phyloP scores from a whole-genome alignment of 2,113 vertebrate species.

The Stictonetta naevosa region DNA sequence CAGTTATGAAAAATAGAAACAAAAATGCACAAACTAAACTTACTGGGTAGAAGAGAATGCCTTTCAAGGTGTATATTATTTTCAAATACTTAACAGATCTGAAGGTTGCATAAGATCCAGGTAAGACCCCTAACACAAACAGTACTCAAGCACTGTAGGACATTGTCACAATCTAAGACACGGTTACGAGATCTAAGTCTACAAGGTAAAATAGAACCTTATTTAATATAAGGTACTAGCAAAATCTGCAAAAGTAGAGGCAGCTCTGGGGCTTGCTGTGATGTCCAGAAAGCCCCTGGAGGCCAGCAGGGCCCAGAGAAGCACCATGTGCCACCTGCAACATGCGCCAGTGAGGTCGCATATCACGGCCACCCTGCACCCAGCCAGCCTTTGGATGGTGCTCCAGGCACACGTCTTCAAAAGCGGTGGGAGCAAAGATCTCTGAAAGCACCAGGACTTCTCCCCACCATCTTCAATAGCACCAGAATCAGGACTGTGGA shows the following conservation, averaged over 20 bases:
- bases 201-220: neutral
- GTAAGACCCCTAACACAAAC: neutral
- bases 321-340: too few species aligned
- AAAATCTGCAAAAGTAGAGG: neutral
- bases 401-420: too few species aligned
- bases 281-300: neutral
- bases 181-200: neutral
- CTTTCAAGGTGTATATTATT: neutral
- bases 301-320: too few species aligned
- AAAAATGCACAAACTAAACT: neutral
- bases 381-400: too few species aligned
- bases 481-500: too few species aligned
- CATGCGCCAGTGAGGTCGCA: too few species aligned
- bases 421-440: too few species aligned
- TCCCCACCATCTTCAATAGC: too few species aligned
- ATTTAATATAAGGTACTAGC: rapidly evolving
- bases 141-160: neutral
- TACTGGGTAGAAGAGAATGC: neutral
- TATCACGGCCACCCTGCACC: too few species aligned
- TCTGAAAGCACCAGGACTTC: too few species aligned
- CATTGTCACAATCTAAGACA: neutral
- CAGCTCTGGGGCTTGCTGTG: too few species aligned
- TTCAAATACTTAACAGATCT: neutral
- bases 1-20: neutral
- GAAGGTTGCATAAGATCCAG: neutral